Evolutionary conservation across 2,797 vertebrate genomes (phyloP).

Genomic region (Sebastes paucispinis): DNA sequence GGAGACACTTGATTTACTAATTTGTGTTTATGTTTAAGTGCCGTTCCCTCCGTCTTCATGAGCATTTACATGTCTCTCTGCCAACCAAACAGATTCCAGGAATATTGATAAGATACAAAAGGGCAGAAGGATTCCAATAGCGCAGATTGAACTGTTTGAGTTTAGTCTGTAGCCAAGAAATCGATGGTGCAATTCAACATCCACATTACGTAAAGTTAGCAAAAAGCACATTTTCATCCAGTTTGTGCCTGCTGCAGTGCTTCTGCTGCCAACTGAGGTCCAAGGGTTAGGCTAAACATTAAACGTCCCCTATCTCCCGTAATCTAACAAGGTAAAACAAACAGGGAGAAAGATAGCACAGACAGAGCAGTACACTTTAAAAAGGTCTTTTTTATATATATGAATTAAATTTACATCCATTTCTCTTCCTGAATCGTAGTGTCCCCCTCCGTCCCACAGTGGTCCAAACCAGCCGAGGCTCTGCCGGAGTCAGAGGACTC

Average conservation of each 20-base stretch:
- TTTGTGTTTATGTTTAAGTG: slow-evolving; percentile 29
- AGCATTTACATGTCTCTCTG: slow-evolving; percentile 29
- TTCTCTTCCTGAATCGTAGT: slow-evolving; percentile 50
- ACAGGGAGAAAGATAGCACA: slow-evolving; percentile 69
- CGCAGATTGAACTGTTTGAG: slow-evolving; percentile 51
- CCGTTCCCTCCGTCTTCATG: background rate
- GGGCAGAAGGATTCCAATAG: slow-evolving; percentile 49
- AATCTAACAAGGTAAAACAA: slow-evolving; percentile 65
- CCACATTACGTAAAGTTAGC: slow-evolving; percentile 53
- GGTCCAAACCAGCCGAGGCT: slow-evolving; percentile 48
- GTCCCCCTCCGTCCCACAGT: slow-evolving; percentile 47
- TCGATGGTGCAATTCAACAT: slow-evolving; percentile 58
- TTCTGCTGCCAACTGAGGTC: slow-evolving; percentile 67
- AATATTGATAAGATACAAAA: slow-evolving; percentile 59
- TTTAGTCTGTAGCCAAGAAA: slow-evolving; percentile 52
- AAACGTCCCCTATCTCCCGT: slow-evolving; percentile 39
- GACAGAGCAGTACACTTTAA: slow-evolving; percentile 75
- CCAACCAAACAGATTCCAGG: slow-evolving; percentile 55
- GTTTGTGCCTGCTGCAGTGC: slow-evolving; percentile 55
- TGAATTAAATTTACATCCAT: slow-evolving; percentile 81
- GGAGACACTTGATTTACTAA: slow-evolving; percentile 5
- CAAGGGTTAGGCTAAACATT: slow-evolving; percentile 64
- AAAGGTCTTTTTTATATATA: slow-evolving; percentile 62
- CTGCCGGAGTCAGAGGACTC: slow-evolving; percentile 38
- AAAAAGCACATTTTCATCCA: slow-evolving; percentile 57